Evolutionary conservation across 2,113 vertebrate species (phyloP), one percentile per base, ranked within the genome.

Genomic region (Corythornis cristatus): DNA sequence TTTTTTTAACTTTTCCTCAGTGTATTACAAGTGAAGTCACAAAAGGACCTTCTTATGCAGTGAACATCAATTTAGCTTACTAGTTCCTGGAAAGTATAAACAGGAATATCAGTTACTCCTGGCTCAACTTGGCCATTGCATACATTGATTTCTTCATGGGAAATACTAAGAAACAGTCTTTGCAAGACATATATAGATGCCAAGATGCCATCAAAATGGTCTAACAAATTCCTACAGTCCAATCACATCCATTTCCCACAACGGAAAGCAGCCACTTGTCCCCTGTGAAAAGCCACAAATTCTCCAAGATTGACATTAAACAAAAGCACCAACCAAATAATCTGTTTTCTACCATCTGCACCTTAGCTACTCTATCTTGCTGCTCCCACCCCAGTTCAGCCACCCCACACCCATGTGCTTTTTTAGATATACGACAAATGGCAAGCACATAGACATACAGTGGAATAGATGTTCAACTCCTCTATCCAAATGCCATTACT

Each of bases 381-480:
- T 37, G 48, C 31, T 60, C 13, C 29, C 17, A 6, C 11, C 37
- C 16, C 4, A 0, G 29, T n/a, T 60, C 58, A 50, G 37, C n/a
- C 54, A 58, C 48, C 15, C 12, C 54, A 60, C 4, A 16, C 17
- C 11, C 51, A 15, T 14, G 20, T 15, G 42, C 50, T n/a, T 8
- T n/a, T 25, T 46, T 31, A 61, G 3, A 5, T 4, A 14, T 46
- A 13, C 12, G 22, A 29, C 25, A 31, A 8, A 26, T 15, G 11
- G 43, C 1, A 26, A 0, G 5, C 7, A 71, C 22, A 2, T 0
- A 8, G 51, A 33, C 7, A 10, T 7, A 25, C 19, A 19, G 53
- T 7, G 62, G 16, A 60, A 18, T 1, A 8, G 9, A 6, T 2
- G 5, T 21, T 65, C 80, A 42, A 7, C 15, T 62, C 2, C 15